Conservation (phyloP, 2,888 invertebrate species). For the Drosophila fulvimacula region DNA sequence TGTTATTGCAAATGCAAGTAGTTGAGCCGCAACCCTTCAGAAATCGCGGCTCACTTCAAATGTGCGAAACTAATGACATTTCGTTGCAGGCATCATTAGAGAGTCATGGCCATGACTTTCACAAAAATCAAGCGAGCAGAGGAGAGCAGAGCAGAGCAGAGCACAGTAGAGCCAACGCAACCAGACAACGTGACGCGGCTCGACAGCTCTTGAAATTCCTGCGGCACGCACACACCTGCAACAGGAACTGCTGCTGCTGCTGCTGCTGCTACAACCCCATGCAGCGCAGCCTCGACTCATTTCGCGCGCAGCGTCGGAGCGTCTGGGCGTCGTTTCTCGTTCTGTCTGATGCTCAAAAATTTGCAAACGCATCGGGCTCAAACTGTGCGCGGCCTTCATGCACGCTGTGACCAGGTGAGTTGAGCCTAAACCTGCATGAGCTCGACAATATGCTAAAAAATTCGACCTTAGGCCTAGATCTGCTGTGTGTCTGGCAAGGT, state of each 20-base stretch:
- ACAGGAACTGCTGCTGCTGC: slow-evolving; percentile 5
- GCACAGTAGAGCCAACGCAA: not conserved
- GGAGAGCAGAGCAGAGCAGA: not conserved
- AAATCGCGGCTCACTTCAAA: slow-evolving; percentile 62
- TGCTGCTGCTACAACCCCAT: slow-evolving; percentile 46
- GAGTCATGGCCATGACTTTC: slow-evolving; percentile 70
- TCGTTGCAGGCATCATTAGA: slow-evolving; percentile 74
- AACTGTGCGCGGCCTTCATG: slow-evolving; percentile 57
- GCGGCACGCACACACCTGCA: slow-evolving; percentile 39
- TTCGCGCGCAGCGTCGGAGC: no score
- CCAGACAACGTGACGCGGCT: slow-evolving; percentile 74
- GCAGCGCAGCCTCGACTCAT: slow-evolving; percentile 33
- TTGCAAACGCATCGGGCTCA: slow-evolving; percentile 34
- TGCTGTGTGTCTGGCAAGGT: not conserved
- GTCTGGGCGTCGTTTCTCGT: no score
- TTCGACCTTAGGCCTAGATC: not conserved
- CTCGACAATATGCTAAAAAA: slow-evolving; percentile 19
- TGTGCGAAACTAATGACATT: slow-evolving; percentile 78
- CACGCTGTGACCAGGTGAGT: slow-evolving; percentile 23
- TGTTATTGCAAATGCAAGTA: slow-evolving; percentile 20
- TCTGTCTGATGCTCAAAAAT: no score
- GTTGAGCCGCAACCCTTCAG: slow-evolving; percentile 43
- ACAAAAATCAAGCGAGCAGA: slow-evolving; percentile 38
- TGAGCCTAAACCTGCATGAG: slow-evolving; percentile 3
- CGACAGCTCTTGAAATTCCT: slow-evolving; percentile 46